A percentile compares a stretch with the other conserved stretches of the same genome.
Conservation (phyloP, 2,888 invertebrate species). For the Dasypolia templi region DNA sequence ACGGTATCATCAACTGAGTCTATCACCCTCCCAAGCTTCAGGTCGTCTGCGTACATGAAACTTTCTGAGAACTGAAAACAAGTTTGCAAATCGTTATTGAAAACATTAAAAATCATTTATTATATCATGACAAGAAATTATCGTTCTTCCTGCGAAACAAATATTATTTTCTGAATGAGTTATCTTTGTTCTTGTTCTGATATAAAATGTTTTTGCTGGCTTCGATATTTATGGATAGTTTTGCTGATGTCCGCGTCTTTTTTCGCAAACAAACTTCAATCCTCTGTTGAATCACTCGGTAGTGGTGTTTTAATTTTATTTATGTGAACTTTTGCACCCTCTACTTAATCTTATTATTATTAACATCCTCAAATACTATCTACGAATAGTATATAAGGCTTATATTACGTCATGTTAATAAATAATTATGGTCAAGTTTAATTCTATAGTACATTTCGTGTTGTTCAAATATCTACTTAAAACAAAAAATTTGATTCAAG, state of each 20-base stretch:
- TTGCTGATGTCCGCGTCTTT: neutral
- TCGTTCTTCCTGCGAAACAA: constrained; percentile 23
- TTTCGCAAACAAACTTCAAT: constrained; percentile 29
- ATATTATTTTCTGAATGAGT: constrained; percentile 51
- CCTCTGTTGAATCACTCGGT: neutral
- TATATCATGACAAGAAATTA: constrained; percentile 50
- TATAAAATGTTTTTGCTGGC: constrained; percentile 35
- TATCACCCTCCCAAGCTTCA: too few species aligned
- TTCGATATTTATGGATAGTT: constrained; percentile 33
- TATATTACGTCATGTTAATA: neutral
- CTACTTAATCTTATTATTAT: neutral
- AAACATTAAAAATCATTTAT: too few species aligned
- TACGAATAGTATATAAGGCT: neutral
- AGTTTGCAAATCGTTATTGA: too few species aligned
- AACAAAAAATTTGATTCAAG: constrained; percentile 48
- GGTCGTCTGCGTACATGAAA: too few species aligned
- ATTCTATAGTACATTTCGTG: constrained; percentile 8
- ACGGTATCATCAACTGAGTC: too few species aligned
- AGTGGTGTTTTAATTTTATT: neutral
- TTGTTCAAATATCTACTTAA: constrained; percentile 25
- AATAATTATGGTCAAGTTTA: neutral
- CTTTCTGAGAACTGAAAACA: too few species aligned
- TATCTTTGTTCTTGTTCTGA: constrained; percentile 52
- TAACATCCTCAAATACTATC: neutral
- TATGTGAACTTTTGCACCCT: neutral